These are phyloP conservation scores for Chascanopsetta lugubris DNA, from an alignment of 2,113 vertebrate genomes.

Conservation along the genomic window DNA sequence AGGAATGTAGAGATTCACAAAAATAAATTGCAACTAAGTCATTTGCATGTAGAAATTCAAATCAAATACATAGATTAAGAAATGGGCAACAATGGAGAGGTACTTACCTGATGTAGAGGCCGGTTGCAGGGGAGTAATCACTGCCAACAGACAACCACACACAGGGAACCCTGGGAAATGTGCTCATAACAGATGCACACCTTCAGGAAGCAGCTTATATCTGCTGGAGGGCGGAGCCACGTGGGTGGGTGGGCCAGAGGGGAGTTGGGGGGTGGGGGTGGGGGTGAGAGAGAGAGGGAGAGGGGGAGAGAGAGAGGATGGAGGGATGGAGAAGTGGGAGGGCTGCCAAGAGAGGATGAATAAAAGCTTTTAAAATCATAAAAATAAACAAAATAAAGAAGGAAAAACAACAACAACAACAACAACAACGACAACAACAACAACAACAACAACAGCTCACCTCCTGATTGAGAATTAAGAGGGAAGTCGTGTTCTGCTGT, in stretches of 20 bases:
- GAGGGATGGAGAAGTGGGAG: conserved; percentile 41
- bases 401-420: no score
- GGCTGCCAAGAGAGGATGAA: conserved; percentile 32
- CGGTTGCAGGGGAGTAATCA: conserved; percentile 60
- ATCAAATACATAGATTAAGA: neutral
- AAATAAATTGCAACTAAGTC: neutral
- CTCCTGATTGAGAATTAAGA: no score
- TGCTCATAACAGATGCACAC: conserved; percentile 65
- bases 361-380: conserved; percentile 30
- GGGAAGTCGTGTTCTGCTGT: no score
- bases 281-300: conserved; percentile 19
- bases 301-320: conserved; percentile 23
- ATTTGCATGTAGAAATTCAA: neutral
- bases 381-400: no score
- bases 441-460: no score
- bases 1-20: no score
- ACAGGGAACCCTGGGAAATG: conserved; percentile 55
- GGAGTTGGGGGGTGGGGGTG: conserved; percentile 14
- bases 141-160: conserved; percentile 52
- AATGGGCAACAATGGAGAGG: neutral
- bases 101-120: conserved; percentile 66
- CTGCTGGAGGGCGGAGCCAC: conserved; percentile 71
- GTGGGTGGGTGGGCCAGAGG: conserved; percentile 40
- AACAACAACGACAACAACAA: no score
- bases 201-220: conserved; percentile 72